A percentile compares a stretch with the other conserved stretches of the same genome.
phyloP scores from a whole-genome alignment of 2,113 vertebrate species.

The Alethe diademata region DNA sequence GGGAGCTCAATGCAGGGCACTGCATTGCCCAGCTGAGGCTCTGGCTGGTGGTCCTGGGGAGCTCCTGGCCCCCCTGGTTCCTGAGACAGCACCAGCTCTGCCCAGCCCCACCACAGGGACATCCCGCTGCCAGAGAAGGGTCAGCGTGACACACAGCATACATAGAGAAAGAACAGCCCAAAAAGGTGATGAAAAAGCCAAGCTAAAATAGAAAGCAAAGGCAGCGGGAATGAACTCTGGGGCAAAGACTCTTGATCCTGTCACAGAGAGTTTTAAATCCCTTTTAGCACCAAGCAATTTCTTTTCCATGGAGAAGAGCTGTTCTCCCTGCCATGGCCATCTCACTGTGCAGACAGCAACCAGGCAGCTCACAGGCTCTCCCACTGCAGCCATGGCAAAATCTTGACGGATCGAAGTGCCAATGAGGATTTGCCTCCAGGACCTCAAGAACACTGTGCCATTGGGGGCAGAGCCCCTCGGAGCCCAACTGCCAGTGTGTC shows the following conservation, averaged over 20 bases:
- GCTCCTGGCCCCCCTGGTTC: fast-evolving
- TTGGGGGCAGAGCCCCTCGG: neutral
- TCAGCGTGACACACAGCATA: neutral
- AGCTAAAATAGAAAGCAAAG: neutral
- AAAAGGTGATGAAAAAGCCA: neutral
- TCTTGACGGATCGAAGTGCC: neutral
- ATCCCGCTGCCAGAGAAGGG: neutral
- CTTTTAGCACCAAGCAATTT: neutral
- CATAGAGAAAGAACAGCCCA: neutral
- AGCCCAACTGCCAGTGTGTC: neutral
- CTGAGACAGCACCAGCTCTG: fast-evolving
- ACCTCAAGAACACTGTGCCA: neutral
- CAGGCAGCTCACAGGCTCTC: neutral
- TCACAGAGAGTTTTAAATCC: constrained; percentile 32
- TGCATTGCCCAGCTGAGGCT: neutral
- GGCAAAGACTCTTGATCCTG: constrained; percentile 31
- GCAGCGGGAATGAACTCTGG: neutral
- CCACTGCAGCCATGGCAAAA: neutral
- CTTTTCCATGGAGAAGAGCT: neutral
- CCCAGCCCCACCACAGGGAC: neutral
- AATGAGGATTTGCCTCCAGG: neutral
- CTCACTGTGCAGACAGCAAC: neutral
- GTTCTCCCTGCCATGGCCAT: neutral
- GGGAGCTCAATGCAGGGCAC: neutral
- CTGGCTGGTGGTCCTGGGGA: neutral